Base-by-base conservation (phyloP, 2,888 invertebrate species). In the Thelaira solivaga region DNA sequence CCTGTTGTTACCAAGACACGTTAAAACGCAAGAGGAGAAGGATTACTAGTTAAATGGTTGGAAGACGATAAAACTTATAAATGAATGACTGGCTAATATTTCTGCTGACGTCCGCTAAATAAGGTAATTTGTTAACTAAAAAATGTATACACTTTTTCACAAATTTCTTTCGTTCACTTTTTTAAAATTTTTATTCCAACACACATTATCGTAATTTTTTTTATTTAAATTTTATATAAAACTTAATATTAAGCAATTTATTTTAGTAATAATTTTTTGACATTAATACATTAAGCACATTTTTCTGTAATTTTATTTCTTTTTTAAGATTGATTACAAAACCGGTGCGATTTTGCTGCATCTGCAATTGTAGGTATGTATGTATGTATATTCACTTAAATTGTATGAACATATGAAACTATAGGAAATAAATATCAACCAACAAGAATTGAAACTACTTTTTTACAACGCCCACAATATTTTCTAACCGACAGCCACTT, bases 1-100 rank as follows among this genome's bases (percentile, higher is more conserved):
- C 78, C 78, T 78, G 78, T 78, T 74, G 65, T 74, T 77, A 45
- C 64, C 69, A 74, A 78, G 51, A 57, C 57, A 26, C 34, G 68
- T 55, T 26, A 47, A 31, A 57, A 68, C 22, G 45, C 55, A 64
- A 51, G 71, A 0, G 43, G 55, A 67, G 41, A 8, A 57, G 31
- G 13, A 59, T 45, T n/a, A 65, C 51, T 45, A 55, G 31, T 64
- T 47, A 31, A 55, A 71, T 57, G 10, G 43, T 22, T 65, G 59
- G 57, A 57, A 31, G 26, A 49, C 29, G 31, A 67, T 24, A 29
- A 26, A 5, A 62, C 49, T 34, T 13, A 64, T 49, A 53, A 71
- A 31, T 45, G 20, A 24, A 29, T 64, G 41, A 41, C 26, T 51
- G 61, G 16, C 13, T 36, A 51, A 29, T 36, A 61, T 49, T 62